Base-by-base conservation (phyloP, 2,888 invertebrate species). In the Zhuqinia jingwanae region DNA sequence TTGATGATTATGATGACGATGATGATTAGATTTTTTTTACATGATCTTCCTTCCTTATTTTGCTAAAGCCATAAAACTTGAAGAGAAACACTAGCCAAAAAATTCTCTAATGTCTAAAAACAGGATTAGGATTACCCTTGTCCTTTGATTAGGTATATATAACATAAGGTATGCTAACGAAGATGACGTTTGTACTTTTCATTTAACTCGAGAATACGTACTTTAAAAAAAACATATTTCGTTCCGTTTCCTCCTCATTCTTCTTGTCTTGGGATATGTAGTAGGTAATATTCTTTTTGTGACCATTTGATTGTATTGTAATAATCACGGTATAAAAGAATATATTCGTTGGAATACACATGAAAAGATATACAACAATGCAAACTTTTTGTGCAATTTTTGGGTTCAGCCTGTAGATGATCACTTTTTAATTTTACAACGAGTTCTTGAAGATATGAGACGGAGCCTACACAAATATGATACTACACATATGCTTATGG, bases 1-100 rank as follows among this genome's bases (percentile, higher is more conserved):
- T 47, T 25, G 81, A 73, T 60, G 56, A 58, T 70, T 75, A 84
- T 42, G 68, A 68, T 5, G 17, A 13, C 11, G 65, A 65, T 65
- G 30, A 65, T 17, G 8, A 11, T 68, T n/a, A n/a, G n/a, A n/a
- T n/a, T n/a, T n/a, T 70, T 70, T 70, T 50, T 27, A 50, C 15
- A 50, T 15, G 15, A 25, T 25, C 25, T 50, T 25, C 70, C 47
- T 50, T 70, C 68, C 45, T 45, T 45, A 1, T 36, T 30, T 17
- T 63, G 63, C 27, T 30, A 63, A n/a, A 50, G 50, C 27, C 30
- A n/a, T n/a, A n/a, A n/a, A n/a, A 17, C 15, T 27, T 30, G 25
- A 60, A 22, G 2, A 53, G 20, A 8, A 25, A 30, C 30, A 56
- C 20, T 63, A 58, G 30, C 63, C 27, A 30, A 11, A 63, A 25